Percentiles rank a stretch among this genome's conserved stretches.
Conservation (phyloP, 2,113 vertebrate species). For the Chauna torquata region DNA sequence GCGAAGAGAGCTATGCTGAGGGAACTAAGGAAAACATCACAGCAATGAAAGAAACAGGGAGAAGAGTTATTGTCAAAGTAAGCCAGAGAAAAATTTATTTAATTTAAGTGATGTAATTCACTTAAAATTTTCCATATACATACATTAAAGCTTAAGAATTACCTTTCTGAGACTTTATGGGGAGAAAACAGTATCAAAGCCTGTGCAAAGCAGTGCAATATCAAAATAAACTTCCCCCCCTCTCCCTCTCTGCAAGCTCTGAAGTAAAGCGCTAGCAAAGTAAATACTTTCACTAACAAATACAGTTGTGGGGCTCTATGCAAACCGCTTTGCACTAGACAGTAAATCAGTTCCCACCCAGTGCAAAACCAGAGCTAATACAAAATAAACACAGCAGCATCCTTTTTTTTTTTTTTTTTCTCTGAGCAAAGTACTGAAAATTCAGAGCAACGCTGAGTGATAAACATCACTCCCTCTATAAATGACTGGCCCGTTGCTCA, state of each 20-base stretch:
- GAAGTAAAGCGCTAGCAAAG: background rate
- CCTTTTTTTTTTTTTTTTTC: background rate
- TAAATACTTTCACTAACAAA: background rate
- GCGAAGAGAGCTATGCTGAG: background rate
- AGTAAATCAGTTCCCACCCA: background rate
- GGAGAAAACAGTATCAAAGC: background rate
- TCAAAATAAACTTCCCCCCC: background rate
- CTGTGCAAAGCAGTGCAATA: background rate
- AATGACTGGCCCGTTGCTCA: slow-evolving; percentile 52
- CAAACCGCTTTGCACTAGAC: background rate
- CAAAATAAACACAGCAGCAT: background rate
- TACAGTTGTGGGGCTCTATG: background rate
- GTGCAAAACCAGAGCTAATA: background rate
- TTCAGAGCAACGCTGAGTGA: slow-evolving; percentile 30
- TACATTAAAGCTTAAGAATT: background rate
- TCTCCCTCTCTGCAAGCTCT: background rate
- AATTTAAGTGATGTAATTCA: no score
- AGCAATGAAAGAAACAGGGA: background rate
- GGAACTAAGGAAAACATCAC: background rate
- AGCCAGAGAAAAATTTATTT: background rate
- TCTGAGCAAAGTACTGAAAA: slow-evolving; percentile 15
- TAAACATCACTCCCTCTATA: slow-evolving; percentile 48
- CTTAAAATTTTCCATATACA: background rate
- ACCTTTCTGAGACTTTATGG: background rate
- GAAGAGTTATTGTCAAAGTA: background rate